Percentiles rank a stretch among this genome's conserved stretches.
These are phyloP conservation scores for Dendrolimus pini DNA, from an alignment of 2,888 invertebrate genomes.

Conservation along the genomic window DNA sequence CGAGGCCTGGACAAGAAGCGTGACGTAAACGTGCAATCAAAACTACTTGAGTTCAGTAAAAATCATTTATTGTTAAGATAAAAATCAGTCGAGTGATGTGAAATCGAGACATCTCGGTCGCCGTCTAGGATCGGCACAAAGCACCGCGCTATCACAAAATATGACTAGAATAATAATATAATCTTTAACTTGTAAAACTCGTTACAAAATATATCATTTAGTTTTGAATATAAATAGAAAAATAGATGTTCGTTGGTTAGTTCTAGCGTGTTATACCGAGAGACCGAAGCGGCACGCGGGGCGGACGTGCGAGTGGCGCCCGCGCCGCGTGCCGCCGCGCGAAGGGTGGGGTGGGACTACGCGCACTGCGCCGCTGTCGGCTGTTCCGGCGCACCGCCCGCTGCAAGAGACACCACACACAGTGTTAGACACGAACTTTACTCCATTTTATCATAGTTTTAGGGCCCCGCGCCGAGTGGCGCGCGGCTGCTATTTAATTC, in stretches of 20 bases:
- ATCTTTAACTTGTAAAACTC: conserved; percentile 43
- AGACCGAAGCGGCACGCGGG: conserved; percentile 61
- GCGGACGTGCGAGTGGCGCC: conserved; percentile 39
- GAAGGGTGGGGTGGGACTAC: conserved; percentile 41
- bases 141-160: conserved; percentile 52
- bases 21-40: conserved; percentile 65
- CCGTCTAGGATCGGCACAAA: conserved; percentile 40
- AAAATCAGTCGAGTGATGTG: conserved; percentile 73
- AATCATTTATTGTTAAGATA: conserved; percentile 68
- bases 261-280: conserved; percentile 71
- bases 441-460: conserved; percentile 40
- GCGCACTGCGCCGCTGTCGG: conserved; percentile 77
- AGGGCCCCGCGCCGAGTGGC: conserved; percentile 35
- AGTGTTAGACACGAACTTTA: conserved; percentile 73
- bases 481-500: conserved; percentile 41
- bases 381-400: conserved; percentile 73
- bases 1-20: conserved; percentile 56
- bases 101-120: conserved; percentile 62
- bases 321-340: conserved; percentile 35
- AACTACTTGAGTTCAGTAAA: conserved; percentile 62
- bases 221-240: conserved; percentile 44
- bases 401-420: conserved; percentile 77
- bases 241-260: conserved; percentile 65
- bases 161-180: conserved; percentile 53
- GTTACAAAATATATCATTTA: conserved; percentile 45